Evolutionary conservation across 53 echinoderm and acorn worm genomes (phyloP).

Genomic region (Glandiceps talaboti): DNA sequence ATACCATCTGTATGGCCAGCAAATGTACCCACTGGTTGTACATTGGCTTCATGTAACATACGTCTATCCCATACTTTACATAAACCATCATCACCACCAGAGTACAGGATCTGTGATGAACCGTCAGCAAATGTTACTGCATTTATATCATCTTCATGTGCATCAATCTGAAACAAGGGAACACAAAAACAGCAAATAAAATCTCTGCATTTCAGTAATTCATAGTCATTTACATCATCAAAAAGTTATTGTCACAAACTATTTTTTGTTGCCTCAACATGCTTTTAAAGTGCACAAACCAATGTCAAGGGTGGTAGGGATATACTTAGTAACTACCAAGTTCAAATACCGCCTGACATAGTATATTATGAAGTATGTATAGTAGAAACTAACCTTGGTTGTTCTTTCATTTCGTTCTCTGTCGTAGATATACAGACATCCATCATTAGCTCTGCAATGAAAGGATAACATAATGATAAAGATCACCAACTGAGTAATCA

Average conservation of each 20-base stretch:
- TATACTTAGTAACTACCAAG: too few relatives aligned
- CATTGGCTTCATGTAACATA: constrained; percentile 44
- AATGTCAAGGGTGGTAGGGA: too few relatives aligned
- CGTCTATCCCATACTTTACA: constrained; percentile 96
- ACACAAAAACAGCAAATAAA: too few relatives aligned
- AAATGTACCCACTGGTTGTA: constrained; percentile 64
- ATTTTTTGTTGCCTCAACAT: too few relatives aligned
- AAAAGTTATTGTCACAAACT: too few relatives aligned
- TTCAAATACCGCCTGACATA: too few relatives aligned
- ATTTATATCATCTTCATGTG: constrained; percentile 92
- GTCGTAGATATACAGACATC: constrained; percentile 82
- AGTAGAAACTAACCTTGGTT: constrained; percentile 79
- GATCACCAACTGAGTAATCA: too few relatives aligned
- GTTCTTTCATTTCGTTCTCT: constrained; percentile 76
- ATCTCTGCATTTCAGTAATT: too few relatives aligned
- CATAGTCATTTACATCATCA: too few relatives aligned
- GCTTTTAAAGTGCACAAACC: too few relatives aligned
- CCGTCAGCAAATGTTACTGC: constrained; percentile 84
- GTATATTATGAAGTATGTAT: too few relatives aligned
- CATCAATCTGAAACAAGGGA: constrained; percentile 63
- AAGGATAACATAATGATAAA: too few relatives aligned
- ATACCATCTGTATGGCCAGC: constrained; percentile 94
- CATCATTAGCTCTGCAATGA: constrained; percentile 96
- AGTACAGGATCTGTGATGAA: constrained; percentile 80
- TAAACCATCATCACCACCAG: constrained; percentile 86